Percentiles rank a stretch among this genome's conserved stretches.
Conservation (phyloP, 2,888 invertebrate species). For the Subacronicta megacephala region DNA sequence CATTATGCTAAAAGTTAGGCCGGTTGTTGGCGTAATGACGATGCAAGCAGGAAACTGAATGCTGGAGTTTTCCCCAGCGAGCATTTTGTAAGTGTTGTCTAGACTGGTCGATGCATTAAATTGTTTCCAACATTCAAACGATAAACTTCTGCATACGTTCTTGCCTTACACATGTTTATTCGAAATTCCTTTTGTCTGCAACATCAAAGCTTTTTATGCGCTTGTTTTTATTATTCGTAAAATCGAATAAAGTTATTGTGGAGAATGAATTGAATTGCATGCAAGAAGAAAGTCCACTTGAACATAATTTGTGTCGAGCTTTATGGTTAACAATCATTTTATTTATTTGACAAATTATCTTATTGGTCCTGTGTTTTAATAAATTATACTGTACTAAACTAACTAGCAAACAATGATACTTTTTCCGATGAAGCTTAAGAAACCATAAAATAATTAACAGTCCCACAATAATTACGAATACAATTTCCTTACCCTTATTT, state of each 20-base stretch:
- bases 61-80: slow-evolving; percentile 35
- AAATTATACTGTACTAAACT: no score
- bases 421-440: no score
- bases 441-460: background rate
- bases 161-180: slow-evolving; percentile 38
- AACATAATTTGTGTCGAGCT: slow-evolving; percentile 25
- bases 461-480: slow-evolving; percentile 14
- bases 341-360: no score
- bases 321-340: no score
- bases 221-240: slow-evolving; percentile 16
- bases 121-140: slow-evolving; percentile 40
- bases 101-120: slow-evolving; percentile 32
- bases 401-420: no score
- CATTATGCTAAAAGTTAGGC: slow-evolving; percentile 47
- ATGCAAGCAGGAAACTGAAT: slow-evolving; percentile 31
- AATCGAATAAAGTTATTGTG: slow-evolving; percentile 5
- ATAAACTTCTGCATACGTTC: slow-evolving; percentile 33
- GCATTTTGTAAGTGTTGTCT: slow-evolving; percentile 41
- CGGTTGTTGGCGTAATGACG: slow-evolving; percentile 42
- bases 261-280: no score
- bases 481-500: slow-evolving; percentile 18
- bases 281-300: slow-evolving; percentile 33
- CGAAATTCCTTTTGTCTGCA: slow-evolving; percentile 32
- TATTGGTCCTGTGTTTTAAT: no score
- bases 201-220: slow-evolving; percentile 6